Conservation (phyloP, 37 sponge, comb jelly and placozoan species). For the Tethya wilhelma region DNA sequence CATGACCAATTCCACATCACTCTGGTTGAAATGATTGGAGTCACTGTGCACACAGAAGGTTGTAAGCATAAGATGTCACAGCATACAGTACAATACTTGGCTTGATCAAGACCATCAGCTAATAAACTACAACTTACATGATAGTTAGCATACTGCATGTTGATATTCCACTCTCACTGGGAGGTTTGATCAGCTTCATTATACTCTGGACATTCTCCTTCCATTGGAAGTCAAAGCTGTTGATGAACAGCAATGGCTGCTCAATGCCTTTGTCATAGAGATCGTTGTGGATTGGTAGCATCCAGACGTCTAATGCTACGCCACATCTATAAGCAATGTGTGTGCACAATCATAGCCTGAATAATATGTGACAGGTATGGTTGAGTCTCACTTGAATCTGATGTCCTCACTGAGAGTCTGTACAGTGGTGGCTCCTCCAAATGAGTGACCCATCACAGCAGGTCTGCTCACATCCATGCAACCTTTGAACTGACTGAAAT, state of each 20-base stretch:
- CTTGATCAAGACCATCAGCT: neutral
- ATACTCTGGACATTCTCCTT: slow-evolving; percentile 53
- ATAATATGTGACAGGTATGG: neutral
- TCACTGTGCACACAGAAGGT: slow-evolving; percentile 10
- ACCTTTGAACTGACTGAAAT: slow-evolving; percentile 66
- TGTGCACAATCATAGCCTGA: neutral
- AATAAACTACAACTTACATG: no score
- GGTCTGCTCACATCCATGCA: slow-evolving; percentile 49
- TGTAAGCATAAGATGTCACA: no score
- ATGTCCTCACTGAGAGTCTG: slow-evolving; percentile 63
- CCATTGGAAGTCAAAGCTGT: slow-evolving; percentile 66
- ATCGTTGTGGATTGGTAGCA: slow-evolving; percentile 65
- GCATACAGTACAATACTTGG: neutral
- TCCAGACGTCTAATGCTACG: slow-evolving; percentile 71
- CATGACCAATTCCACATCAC: slow-evolving; percentile 38
- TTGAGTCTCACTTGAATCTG: slow-evolving; percentile 58
- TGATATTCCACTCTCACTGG: slow-evolving; percentile 37
- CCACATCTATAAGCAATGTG: slow-evolving; percentile 60
- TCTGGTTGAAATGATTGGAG: slow-evolving; percentile 60
- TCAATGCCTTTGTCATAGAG: slow-evolving; percentile 32
- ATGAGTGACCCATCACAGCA: slow-evolving; percentile 80
- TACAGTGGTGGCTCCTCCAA: slow-evolving; percentile 70
- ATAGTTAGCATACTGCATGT: slow-evolving; percentile 37
- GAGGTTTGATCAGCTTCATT: slow-evolving; percentile 39
- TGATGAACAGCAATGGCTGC: slow-evolving; percentile 78